Conservation (phyloP, 92 coral and sea anemone genomes). For the Actinernus sp. region DNA sequence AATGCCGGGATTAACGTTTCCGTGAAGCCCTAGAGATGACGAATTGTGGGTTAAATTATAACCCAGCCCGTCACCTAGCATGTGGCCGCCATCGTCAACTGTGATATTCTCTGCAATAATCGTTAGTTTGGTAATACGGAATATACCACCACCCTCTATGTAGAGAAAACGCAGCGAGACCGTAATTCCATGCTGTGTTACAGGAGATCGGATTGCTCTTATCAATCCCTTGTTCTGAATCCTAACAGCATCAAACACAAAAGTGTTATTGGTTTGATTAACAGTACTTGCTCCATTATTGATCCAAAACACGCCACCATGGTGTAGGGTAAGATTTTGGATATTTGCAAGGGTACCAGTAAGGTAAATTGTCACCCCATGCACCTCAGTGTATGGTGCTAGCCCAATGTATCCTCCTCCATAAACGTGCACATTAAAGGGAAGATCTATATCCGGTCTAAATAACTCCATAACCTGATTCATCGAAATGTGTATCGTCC, state of each 20-base stretch:
- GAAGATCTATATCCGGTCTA: constrained; percentile 69
- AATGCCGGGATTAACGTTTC: constrained; percentile 59
- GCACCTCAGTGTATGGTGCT: constrained; percentile 74
- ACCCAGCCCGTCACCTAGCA: constrained; percentile 53
- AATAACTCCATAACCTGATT: constrained; percentile 72
- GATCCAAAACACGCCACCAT: constrained; percentile 75
- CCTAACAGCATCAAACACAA: constrained; percentile 55
- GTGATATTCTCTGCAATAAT: constrained; percentile 67
- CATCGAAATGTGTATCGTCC: constrained; percentile 58
- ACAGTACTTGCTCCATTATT: constrained; percentile 66
- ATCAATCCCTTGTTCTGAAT: constrained; percentile 59
- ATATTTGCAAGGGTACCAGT: constrained; percentile 71
- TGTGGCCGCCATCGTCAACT: constrained; percentile 71
- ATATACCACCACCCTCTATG: constrained; percentile 74
- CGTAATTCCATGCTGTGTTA: constrained; percentile 39
- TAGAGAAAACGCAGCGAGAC: constrained; percentile 35
- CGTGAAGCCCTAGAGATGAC: constrained; percentile 31
- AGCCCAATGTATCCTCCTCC: constrained; percentile 69
- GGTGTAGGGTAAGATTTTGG: constrained; percentile 68
- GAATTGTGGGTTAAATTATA: constrained; percentile 57
- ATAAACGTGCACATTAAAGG: constrained; percentile 72
- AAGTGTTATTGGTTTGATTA: constrained; percentile 62
- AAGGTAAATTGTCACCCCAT: constrained; percentile 66
- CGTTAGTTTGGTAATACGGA: constrained; percentile 51
- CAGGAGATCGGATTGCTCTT: constrained; percentile 60